phyloP scores from a whole-genome alignment of 2,113 vertebrate species.

The Gobius niger region DNA sequence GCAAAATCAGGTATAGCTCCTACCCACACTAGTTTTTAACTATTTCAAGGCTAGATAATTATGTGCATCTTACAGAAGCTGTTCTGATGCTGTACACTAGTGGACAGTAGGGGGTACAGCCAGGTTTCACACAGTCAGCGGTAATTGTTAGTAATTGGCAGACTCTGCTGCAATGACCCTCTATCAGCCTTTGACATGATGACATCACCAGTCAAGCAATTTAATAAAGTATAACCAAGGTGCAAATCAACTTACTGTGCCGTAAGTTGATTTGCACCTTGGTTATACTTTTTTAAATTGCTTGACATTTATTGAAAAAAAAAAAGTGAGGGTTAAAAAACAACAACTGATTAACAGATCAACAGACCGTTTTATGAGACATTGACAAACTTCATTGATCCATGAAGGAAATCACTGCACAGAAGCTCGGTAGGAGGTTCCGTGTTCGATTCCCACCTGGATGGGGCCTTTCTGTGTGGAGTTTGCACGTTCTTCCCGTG shows the following conservation, averaged over 20 bases:
- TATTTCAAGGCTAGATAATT: background rate
- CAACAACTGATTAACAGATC: too few species aligned
- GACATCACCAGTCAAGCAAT: conserved; percentile 11
- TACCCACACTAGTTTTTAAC: background rate
- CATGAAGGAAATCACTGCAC: too few species aligned
- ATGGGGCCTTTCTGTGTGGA: too few species aligned
- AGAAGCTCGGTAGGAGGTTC: too few species aligned
- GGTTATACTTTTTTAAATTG: background rate
- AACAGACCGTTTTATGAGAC: too few species aligned
- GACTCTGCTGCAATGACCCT: conserved; percentile 22
- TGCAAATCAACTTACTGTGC: too few species aligned
- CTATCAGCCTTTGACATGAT: conserved; percentile 9
- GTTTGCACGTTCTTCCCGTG: too few species aligned
- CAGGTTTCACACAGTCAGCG: conserved; percentile 16
- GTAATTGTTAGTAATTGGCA: conserved; percentile 15
- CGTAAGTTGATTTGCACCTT: too few species aligned
- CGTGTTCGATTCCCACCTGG: too few species aligned
- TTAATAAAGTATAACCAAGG: background rate
- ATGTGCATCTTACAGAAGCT: background rate
- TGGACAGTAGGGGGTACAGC: conserved; percentile 15
- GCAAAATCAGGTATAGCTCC: too few species aligned
- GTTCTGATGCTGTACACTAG: background rate
- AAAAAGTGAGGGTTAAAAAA: too few species aligned
- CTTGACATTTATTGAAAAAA: background rate
- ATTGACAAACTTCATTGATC: too few species aligned